These are phyloP conservation scores for Sebastes flavidus DNA, from an alignment of 2,797 vertebrate species.

Conservation along the genomic window DNA sequence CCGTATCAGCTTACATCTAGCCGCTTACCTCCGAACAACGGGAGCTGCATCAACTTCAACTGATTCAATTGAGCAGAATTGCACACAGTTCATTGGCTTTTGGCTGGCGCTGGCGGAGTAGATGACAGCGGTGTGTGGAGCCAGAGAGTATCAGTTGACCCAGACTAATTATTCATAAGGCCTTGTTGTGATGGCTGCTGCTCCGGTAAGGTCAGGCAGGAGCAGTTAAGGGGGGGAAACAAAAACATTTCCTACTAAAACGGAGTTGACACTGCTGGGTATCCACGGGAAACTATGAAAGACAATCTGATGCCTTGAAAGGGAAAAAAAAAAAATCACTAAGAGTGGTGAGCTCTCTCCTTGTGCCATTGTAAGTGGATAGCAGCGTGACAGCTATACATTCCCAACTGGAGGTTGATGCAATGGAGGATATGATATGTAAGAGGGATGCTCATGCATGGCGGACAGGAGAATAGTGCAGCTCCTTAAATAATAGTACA, in stretches of 20 bases:
- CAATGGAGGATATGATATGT: conserved; percentile 27
- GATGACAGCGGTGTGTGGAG: conserved; percentile 64
- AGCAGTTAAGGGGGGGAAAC: conserved; percentile 53
- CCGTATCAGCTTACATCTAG: conserved; percentile 65
- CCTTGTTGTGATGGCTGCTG: conserved; percentile 74
- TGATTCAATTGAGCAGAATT: conserved; percentile 69
- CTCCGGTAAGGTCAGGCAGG: conserved; percentile 56
- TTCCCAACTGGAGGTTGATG: conserved; percentile 45
- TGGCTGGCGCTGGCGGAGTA: conserved; percentile 49
- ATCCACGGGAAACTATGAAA: conserved; percentile 35
- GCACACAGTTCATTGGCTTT: conserved; percentile 69
- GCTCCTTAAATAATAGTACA: conserved; percentile 69
- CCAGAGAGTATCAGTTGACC: conserved; percentile 74
- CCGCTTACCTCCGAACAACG: conserved; percentile 64
- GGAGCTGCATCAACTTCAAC: conserved; percentile 57
- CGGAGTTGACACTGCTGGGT: conserved; percentile 33
- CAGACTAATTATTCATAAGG: conserved; percentile 78
- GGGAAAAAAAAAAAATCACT: neutral
- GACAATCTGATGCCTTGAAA: conserved; percentile 32
- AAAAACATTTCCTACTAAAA: conserved; percentile 66
- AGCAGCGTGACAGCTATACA: conserved; percentile 23
- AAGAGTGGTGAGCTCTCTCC: conserved; percentile 1
- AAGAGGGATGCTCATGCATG: conserved; percentile 26
- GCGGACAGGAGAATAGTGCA: conserved; percentile 41
- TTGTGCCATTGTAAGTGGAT: conserved; percentile 6